A percentile compares a stretch with the other conserved stretches of the same genome.
Evolutionary conservation across 2,888 invertebrate species (phyloP).

Genomic region (Pristionchus japonicus): DNA sequence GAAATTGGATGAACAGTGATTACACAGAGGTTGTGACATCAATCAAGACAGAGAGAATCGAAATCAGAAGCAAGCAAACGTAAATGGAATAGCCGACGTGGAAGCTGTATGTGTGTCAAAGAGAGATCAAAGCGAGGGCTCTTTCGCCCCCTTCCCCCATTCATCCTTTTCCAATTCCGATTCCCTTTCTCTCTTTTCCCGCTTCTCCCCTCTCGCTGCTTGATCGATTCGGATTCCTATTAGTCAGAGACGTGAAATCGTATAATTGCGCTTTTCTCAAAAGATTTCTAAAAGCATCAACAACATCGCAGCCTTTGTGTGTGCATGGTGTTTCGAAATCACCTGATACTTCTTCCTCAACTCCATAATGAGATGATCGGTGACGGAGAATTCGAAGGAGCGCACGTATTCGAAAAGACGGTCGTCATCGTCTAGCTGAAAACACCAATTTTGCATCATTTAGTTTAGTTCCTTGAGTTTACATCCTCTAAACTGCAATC

Average conservation of each 20-base stretch:
- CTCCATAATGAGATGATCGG: slow-evolving; percentile 66
- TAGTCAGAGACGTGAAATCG: background rate
- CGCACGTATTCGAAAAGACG: slow-evolving; percentile 70
- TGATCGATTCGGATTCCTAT: slow-evolving; percentile 25
- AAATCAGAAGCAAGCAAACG: background rate
- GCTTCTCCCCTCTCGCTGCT: background rate
- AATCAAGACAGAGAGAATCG: background rate
- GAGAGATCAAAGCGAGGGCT: slow-evolving; percentile 32
- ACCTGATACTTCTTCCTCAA: slow-evolving; percentile 61
- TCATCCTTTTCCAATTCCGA: background rate
- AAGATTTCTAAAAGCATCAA: no score
- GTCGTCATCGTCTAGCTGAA: slow-evolving; percentile 62
- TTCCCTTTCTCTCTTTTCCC: slow-evolving; percentile 10
- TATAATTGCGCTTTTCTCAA: no score
- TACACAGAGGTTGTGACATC: no score
- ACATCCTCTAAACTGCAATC: no score
- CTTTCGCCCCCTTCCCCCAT: slow-evolving; percentile 7
- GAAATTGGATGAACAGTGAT: no score
- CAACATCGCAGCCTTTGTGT: no score
- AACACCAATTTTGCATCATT: no score
- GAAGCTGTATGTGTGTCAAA: background rate
- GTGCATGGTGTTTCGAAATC: background rate
- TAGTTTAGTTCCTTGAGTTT: no score
- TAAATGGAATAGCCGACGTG: slow-evolving; percentile 23
- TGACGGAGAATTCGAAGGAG: slow-evolving; percentile 74